phyloP scores from a whole-genome alignment of 2,888 invertebrate species.

The Lordiphosa fenestrarum region DNA sequence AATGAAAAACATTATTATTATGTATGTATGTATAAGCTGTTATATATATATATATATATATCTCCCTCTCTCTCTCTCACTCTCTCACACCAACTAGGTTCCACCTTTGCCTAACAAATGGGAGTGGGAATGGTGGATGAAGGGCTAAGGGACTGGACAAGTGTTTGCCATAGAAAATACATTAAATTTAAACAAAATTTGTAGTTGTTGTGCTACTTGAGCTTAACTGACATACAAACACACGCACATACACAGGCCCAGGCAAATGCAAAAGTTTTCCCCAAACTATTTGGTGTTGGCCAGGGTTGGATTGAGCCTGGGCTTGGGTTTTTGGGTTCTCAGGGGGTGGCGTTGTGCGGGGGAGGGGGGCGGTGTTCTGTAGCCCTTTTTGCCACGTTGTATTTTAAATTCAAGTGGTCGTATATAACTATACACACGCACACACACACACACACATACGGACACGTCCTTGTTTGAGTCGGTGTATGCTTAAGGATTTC shows the following conservation, averaged over 20 bases:
- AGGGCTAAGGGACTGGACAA: conserved; percentile 30
- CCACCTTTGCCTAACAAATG: not conserved
- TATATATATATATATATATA: conserved; percentile 3
- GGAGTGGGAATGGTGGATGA: conserved; percentile 5
- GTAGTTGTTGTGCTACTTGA: conserved; percentile 61
- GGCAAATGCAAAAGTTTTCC: conserved; percentile 69
- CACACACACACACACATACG: conserved; percentile 32
- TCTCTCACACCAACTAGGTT: not conserved
- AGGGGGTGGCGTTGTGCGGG: too few species aligned
- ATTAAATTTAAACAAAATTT: conserved; percentile 75
- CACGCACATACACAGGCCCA: conserved; percentile 33
- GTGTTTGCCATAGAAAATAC: conserved; percentile 76
- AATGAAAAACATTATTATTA: conserved; percentile 52
- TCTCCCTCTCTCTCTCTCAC: conserved; percentile 7
- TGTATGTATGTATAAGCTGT: conserved; percentile 23
- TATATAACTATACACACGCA: conserved; percentile 45
- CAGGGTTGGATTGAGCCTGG: conserved; percentile 34
- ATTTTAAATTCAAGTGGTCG: conserved; percentile 78
- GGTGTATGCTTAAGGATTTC: conserved; percentile 76
- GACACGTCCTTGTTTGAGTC: conserved; percentile 31
- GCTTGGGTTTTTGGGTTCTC: conserved; percentile 19
- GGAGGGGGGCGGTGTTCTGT: conserved; percentile 13
- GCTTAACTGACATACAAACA: conserved; percentile 55
- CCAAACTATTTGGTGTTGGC: conserved; percentile 63
- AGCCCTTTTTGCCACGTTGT: conserved; percentile 69